These are phyloP conservation scores for Autographa gamma DNA, from an alignment of 2,888 invertebrate species.

Conservation along the genomic window DNA sequence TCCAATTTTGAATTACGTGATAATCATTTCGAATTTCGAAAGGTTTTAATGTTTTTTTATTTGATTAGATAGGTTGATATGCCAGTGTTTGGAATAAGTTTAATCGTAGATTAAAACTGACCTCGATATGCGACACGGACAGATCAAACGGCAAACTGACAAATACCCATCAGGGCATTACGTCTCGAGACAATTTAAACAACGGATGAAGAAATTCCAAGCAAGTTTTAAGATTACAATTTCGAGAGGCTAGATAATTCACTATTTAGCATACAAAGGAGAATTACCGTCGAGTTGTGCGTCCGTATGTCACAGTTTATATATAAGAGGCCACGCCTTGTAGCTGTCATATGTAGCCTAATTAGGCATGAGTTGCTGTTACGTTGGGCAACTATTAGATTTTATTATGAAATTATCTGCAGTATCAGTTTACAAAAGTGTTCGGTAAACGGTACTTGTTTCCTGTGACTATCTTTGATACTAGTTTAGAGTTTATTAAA, in stretches of 20 bases:
- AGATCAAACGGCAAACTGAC: slow-evolving; percentile 59
- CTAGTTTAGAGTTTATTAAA: slow-evolving; percentile 15
- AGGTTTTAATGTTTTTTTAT: not conserved
- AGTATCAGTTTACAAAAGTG: slow-evolving; percentile 60
- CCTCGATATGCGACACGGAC: slow-evolving; percentile 51
- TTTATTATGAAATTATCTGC: slow-evolving; percentile 67
- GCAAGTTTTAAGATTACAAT: slow-evolving; percentile 87
- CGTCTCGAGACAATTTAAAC: slow-evolving; percentile 70
- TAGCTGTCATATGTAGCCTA: slow-evolving; percentile 87
- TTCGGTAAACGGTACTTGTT: slow-evolving; percentile 52
- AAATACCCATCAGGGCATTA: slow-evolving; percentile 65
- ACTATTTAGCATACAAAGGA: slow-evolving; percentile 88
- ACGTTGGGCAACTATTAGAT: slow-evolving; percentile 70
- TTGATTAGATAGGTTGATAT: slow-evolving; percentile 11
- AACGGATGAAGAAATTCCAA: slow-evolving; percentile 88
- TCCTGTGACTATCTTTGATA: slow-evolving; percentile 52
- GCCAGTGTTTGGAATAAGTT: slow-evolving; percentile 27
- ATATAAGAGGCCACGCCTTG: slow-evolving; percentile 85
- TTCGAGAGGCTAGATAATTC: slow-evolving; percentile 88
- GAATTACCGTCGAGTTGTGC: slow-evolving; percentile 83
- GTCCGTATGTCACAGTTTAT: slow-evolving; percentile 83
- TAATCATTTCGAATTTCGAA: slow-evolving; percentile 5
- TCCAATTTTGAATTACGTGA: slow-evolving; percentile 1
- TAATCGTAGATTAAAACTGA: slow-evolving; percentile 56
- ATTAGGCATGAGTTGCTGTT: slow-evolving; percentile 80